Evolutionary conservation across 2,113 vertebrate genomes (phyloP).

Genomic region (Ailurus styani): DNA sequence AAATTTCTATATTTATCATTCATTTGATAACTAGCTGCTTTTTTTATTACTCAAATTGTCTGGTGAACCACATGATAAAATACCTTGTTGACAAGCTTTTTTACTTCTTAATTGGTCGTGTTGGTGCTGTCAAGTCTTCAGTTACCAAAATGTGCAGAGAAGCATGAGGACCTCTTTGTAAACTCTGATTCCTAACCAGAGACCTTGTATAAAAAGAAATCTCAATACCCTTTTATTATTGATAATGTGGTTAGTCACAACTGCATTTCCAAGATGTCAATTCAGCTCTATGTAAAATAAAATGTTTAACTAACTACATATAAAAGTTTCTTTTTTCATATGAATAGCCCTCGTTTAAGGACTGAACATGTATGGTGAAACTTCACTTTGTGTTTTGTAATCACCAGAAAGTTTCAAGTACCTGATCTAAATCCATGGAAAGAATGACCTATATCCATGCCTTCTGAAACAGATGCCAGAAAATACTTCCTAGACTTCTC

Average conservation of each 20-base stretch:
- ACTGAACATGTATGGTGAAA: not conserved
- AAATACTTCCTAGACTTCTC: not conserved
- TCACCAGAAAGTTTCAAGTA: not conserved
- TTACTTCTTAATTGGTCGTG: not conserved
- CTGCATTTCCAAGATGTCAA: not conserved
- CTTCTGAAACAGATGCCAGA: not conserved
- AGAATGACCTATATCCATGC: rapidly evolving
- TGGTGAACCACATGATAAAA: not conserved
- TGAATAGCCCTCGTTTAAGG: not conserved
- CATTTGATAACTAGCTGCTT: not conserved
- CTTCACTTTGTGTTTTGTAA: not conserved
- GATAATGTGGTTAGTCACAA: not conserved
- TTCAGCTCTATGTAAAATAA: not conserved
- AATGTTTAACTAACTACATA: not conserved
- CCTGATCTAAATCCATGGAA: not conserved
- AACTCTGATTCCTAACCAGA: not conserved
- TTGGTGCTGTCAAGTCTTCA: not conserved
- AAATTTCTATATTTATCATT: not conserved
- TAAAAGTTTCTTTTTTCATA: not conserved
- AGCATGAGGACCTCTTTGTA: not conserved
- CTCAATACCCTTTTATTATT: not conserved
- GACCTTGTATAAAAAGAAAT: not conserved
- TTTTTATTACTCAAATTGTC: not conserved
- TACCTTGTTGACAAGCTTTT: not conserved
- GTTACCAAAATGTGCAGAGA: not conserved